A percentile compares a stretch with the other conserved stretches of the same genome.
Evolutionary conservation across 2,797 vertebrate genomes (phyloP).

Genomic region (Petrocephalus sullivani): DNA sequence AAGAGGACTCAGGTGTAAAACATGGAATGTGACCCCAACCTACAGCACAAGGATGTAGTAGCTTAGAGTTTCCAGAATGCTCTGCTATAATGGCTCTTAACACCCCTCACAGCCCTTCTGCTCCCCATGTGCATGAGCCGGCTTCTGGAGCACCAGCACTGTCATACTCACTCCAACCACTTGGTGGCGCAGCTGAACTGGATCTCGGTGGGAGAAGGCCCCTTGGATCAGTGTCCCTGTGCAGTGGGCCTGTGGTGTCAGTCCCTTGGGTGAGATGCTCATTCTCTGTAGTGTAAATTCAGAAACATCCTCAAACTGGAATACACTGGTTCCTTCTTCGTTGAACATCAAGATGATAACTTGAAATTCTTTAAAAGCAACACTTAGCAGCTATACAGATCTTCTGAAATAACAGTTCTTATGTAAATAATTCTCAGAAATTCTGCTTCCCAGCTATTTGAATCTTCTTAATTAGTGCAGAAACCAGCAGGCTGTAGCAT

Average conservation of each 20-base stretch:
- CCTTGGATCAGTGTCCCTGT: conserved; percentile 79
- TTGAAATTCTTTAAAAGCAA: not conserved
- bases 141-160: conserved; percentile 69
- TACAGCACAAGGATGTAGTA: not conserved
- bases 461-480: not conserved
- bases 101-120: conserved; percentile 66
- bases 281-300: conserved; percentile 22
- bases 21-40: not conserved
- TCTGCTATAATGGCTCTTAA: not conserved
- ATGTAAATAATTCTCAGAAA: too few relatives aligned
- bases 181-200: conserved; percentile 82
- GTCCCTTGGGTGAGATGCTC: conserved; percentile 64
- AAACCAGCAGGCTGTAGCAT: not conserved
- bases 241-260: conserved; percentile 71
- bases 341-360: not conserved
- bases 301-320: not conserved
- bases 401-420: not conserved
- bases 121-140: conserved; percentile 84
- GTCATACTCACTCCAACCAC: conserved; percentile 69
- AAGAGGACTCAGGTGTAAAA: not conserved
- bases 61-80: not conserved
- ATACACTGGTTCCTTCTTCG: not conserved
- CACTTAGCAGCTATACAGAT: not conserved
- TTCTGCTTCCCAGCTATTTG: not conserved
- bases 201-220: conserved; percentile 70